Conservation (phyloP, 2,888 invertebrate species). For the Heliconius sara region DNA sequence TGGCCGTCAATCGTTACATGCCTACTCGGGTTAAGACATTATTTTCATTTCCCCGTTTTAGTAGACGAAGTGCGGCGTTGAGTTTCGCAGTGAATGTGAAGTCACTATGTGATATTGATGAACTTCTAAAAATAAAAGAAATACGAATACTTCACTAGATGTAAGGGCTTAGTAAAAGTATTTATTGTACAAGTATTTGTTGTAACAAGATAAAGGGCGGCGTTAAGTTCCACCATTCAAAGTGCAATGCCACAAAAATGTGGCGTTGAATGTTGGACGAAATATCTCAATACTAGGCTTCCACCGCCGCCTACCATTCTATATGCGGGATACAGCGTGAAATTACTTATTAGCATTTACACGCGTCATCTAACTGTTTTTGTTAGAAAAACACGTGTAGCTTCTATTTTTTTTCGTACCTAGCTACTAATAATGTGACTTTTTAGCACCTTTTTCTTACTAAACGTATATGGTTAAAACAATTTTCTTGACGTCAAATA, state of each 20-base stretch:
- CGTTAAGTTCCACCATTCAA: background rate
- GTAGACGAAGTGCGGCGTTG: too few relatives aligned
- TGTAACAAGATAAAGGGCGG: background rate
- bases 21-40: too few relatives aligned
- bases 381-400: background rate
- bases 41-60: too few relatives aligned
- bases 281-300: background rate
- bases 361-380: conserved; percentile 8
- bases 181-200: too few relatives aligned
- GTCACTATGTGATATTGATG: too few relatives aligned
- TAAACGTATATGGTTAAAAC: background rate
- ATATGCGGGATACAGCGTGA: background rate
- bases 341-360: background rate
- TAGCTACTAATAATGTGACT: background rate
- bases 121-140: too few relatives aligned
- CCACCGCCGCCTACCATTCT: background rate
- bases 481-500: background rate
- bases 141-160: too few relatives aligned
- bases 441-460: background rate
- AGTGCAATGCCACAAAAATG: too few relatives aligned
- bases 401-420: background rate
- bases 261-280: too few relatives aligned
- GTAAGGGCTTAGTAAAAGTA: too few relatives aligned
- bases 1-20: too few relatives aligned
- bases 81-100: too few relatives aligned